Percentiles rank a stretch among this genome's conserved stretches.
Conservation (phyloP, 2,797 vertebrate genomes). For the Pelodytes ibericus region DNA sequence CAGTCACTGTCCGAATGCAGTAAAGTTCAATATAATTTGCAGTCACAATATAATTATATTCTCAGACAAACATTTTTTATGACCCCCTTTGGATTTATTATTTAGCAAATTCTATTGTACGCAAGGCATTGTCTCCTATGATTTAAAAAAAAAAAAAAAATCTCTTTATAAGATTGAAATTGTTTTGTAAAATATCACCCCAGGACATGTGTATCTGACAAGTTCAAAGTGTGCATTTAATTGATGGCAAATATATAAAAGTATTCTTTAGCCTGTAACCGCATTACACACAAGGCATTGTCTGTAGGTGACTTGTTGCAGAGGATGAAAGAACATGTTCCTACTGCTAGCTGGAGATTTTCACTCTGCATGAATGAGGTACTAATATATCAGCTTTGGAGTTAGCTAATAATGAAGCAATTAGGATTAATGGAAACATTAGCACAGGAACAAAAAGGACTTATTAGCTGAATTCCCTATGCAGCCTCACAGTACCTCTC, state of each 20-base stretch:
- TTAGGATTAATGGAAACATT: conserved; percentile 52
- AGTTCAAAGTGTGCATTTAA: background rate
- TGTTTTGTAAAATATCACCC: background rate
- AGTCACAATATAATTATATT: no score
- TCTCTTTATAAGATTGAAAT: no score
- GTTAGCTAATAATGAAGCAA: conserved; percentile 39
- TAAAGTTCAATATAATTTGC: no score
- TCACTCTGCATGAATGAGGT: conserved; percentile 11
- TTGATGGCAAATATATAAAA: background rate
- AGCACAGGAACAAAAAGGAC: conserved; percentile 27
- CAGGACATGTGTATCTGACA: background rate
- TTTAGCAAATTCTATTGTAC: no score
- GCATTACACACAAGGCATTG: no score
- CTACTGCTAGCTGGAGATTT: background rate
- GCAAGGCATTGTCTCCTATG: no score
- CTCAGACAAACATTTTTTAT: no score
- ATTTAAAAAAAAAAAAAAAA: no score
- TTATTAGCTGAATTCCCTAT: conserved; percentile 42
- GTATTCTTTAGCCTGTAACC: background rate
- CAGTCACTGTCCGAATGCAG: no score
- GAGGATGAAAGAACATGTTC: background rate
- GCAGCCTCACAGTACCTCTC: background rate
- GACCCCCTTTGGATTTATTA: no score
- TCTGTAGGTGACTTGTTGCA: background rate
- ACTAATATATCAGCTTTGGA: conserved; percentile 27